Conservation (phyloP, 2,888 invertebrate genomes). For the Tetanocera ferruginea region DNA sequence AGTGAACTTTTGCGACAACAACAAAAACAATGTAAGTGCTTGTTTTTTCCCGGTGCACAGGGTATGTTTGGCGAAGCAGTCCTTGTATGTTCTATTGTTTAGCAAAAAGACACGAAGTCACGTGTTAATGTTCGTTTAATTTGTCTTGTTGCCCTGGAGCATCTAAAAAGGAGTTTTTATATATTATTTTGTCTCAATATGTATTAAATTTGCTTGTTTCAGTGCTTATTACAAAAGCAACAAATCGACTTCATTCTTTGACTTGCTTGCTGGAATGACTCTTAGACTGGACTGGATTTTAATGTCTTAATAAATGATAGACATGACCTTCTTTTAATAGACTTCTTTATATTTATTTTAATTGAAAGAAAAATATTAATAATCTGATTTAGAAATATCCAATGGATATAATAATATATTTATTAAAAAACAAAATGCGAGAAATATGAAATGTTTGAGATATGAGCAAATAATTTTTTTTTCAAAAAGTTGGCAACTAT, state of each 20-base stretch:
- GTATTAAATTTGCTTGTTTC: background rate
- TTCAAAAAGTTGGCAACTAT: no score
- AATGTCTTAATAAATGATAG: no score
- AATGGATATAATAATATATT: no score
- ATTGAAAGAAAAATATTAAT: no score
- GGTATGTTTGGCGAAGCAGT: background rate
- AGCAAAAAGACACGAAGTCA: slow-evolving; percentile 54
- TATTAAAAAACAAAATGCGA: no score
- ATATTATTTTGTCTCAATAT: background rate
- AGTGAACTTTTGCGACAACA: background rate
- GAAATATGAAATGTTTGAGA: no score
- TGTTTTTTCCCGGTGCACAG: background rate
- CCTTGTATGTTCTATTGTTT: background rate
- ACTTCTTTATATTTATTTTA: no score
- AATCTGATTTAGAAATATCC: no score
- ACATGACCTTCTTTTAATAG: no score
- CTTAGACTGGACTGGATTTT: no score
- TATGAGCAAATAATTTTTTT: no score
- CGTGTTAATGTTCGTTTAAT: slow-evolving; percentile 53
- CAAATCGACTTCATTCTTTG: no score
- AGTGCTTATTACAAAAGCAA: background rate
- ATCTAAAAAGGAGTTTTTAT: slow-evolving; percentile 44
- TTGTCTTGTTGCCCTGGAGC: slow-evolving; percentile 48
- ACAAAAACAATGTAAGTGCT: background rate
- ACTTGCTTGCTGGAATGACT: background rate